phyloP scores from a whole-genome alignment of 2,888 invertebrate genomes.

The Acanthosepion pharaonis region DNA sequence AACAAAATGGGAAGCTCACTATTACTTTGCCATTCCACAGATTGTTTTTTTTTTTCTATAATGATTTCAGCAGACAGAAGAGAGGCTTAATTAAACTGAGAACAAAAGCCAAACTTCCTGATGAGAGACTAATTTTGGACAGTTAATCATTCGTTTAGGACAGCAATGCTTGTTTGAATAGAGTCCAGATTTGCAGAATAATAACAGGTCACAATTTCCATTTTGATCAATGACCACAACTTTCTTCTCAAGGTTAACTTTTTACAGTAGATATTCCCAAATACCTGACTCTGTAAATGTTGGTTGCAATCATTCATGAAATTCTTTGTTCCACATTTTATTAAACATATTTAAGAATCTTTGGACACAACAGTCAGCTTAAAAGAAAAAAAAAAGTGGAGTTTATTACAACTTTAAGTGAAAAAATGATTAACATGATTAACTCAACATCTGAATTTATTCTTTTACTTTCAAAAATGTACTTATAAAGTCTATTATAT shows the following conservation, averaged over 20 bases:
- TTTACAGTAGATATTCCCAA: background rate
- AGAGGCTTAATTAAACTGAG: background rate
- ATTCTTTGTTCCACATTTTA: no score
- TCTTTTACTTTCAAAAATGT: no score
- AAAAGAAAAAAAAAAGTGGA: no score
- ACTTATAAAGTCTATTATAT: no score
- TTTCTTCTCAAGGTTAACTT: background rate
- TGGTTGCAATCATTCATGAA: no score
- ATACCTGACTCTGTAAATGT: background rate
- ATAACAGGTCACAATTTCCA: conserved; percentile 18
- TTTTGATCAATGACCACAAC: conserved; percentile 15
- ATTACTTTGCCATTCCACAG: background rate
- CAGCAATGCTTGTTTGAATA: background rate
- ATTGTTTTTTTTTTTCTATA: background rate
- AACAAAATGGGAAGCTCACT: background rate
- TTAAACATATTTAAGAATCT: no score
- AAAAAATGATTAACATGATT: no score
- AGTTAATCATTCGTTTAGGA: conserved; percentile 3
- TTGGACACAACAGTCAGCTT: no score
- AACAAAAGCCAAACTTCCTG: background rate
- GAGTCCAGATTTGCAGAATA: background rate
- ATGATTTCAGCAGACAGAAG: background rate
- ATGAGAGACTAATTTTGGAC: background rate
- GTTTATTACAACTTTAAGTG: no score
- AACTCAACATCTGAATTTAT: no score